These are phyloP conservation scores for Macrotis lagotis DNA, from an alignment of 2,113 vertebrate species.

Conservation along the genomic window DNA sequence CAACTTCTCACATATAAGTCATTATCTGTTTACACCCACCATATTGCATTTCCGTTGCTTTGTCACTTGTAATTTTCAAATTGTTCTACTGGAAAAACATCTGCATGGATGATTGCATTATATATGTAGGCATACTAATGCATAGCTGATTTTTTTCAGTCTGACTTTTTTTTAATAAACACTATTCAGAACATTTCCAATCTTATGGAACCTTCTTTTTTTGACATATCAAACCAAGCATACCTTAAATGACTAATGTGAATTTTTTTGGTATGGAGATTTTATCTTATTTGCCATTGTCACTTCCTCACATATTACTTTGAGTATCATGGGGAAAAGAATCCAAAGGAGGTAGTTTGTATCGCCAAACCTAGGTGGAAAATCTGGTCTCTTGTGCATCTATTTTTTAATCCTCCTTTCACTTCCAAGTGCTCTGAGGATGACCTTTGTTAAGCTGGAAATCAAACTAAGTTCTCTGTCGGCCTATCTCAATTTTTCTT, in stretches of 20 bases:
- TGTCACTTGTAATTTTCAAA: neutral
- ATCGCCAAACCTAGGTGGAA: too few relatives aligned
- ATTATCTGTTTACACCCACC: neutral
- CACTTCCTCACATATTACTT: neutral
- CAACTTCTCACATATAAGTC: neutral
- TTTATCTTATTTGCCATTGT: neutral
- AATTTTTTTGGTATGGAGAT: neutral
- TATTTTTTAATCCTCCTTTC: too few relatives aligned
- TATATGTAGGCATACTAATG: neutral
- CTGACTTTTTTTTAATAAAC: neutral
- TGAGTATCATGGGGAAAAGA: neutral
- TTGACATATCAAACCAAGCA: neutral
- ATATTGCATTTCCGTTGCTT: neutral
- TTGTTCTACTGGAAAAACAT: too few relatives aligned
- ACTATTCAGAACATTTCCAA: neutral
- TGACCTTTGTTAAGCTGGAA: too few relatives aligned
- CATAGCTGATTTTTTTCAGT: neutral
- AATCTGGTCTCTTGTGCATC: too few relatives aligned
- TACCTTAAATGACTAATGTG: neutral
- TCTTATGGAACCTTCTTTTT: neutral
- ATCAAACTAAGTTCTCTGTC: too few relatives aligned
- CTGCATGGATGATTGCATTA: neutral
- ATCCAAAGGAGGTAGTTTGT: neutral
- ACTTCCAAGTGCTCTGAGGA: too few relatives aligned
- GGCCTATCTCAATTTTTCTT: neutral